phyloP scores from a whole-genome alignment of 2,888 invertebrate species.

The Polydrusus cervinus region DNA sequence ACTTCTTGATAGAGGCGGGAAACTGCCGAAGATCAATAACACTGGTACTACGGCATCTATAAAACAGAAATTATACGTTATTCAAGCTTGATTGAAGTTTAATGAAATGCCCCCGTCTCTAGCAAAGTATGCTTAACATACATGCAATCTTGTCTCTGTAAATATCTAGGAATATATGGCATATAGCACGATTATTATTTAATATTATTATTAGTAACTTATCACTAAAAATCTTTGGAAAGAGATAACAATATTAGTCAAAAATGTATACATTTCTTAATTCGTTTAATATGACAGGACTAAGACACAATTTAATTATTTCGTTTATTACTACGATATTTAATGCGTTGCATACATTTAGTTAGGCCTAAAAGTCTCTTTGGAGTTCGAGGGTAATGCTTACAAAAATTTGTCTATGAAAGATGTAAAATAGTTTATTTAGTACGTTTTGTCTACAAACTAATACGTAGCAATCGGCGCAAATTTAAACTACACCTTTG shows the following conservation, averaged over 20 bases:
- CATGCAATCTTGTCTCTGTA: conserved; percentile 48
- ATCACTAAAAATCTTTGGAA: conserved; percentile 72
- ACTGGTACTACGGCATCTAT: conserved; percentile 65
- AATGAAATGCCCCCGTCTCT: conserved; percentile 54
- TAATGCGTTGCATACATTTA: conserved; percentile 32
- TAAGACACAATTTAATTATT: conserved; percentile 72
- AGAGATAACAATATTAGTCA: conserved; percentile 71
- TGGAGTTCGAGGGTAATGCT: background rate
- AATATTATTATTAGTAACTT: conserved; percentile 66
- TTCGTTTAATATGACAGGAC: conserved; percentile 73
- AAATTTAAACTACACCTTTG: no score
- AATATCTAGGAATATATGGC: conserved; percentile 67
- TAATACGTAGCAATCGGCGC: no score
- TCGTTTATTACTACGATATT: conserved; percentile 61
- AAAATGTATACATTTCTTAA: conserved; percentile 72
- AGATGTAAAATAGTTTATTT: background rate
- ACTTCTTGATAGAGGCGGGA: conserved; percentile 68
- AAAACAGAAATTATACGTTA: conserved; percentile 65
- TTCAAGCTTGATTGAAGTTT: conserved; percentile 44
- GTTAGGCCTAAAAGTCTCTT: conserved; percentile 17
- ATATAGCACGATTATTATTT: conserved; percentile 62
- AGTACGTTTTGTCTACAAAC: no score
- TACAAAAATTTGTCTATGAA: background rate
- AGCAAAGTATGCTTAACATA: conserved; percentile 58
- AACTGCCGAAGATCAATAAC: conserved; percentile 64